Evolutionary conservation across 2,113 vertebrate genomes (phyloP), one percentile per base, ranked within the genome.

Genomic region (Bubalus kerabau): DNA sequence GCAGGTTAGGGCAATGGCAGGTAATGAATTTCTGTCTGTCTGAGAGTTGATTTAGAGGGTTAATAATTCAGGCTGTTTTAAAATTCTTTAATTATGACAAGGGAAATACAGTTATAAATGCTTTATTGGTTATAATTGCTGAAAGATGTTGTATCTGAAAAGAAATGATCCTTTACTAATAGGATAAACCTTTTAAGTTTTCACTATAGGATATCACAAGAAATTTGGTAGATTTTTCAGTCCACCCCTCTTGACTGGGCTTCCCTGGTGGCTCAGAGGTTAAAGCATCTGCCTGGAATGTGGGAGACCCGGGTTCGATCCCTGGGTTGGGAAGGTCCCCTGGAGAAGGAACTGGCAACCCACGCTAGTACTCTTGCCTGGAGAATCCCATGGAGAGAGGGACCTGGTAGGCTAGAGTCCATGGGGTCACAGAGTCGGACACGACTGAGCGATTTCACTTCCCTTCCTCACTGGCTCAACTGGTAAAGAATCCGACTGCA

Each of bases 181-280:
- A 92, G 17, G 84, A 10, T 96, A 40, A 81, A 59, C 4, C 5
- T 54, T 78, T 97, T 52, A 7, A 97, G 90, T 97, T 98, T 96
- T 95, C 90, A 57, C 50, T 95, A n/a, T 84, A 97, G 74, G 3
- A 84, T 97, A 89, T 97, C 57, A 98, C 94, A 87, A 92, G 83
- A 57, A 23, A 84, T 98, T 98, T 97, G 87, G 36, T 78, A 98
- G 84, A 62, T 94, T 96, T 92, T 97, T 95, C 9, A 40, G 82
- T 40, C 82, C 28, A 80, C 26, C 2, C 24, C 96, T 71, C 64
- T 71, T 71, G n/a, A 71, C 21, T 36, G 32, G 15, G 64, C n/a
- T 71, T 36, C 32, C 64, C n/a, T 36, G 48, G 48, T 48, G 48
- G 48, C 48, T 48, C 48, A 48, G 12, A 48, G 48, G 48, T 48